Base-by-base conservation (phyloP, 2,113 vertebrate genomes). In the Ondatra zibethicus region DNA sequence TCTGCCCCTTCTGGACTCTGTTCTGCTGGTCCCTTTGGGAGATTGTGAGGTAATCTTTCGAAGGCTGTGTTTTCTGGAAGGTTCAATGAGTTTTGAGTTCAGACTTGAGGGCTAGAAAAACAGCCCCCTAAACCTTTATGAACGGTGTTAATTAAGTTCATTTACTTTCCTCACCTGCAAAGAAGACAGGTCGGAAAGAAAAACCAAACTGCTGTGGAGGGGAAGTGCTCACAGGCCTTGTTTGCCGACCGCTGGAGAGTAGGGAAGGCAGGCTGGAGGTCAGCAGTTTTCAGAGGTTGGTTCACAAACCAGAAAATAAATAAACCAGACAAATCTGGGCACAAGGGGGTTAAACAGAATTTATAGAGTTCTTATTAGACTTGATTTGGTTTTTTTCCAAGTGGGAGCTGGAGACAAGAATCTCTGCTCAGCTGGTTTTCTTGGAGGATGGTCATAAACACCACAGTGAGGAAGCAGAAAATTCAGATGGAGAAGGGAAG, bases 41-140 rank as follows among this genome's bases (percentile, higher is more conserved):
- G 77, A 93, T 39, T 70, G 87, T 76, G 88, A 93, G 93, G 11
- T 90, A 81, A 93, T 96, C 95, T 93, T 42, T 39, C 42, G 55
- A 95, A 89, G 91, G 73, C 9, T 61, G 88, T 92, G 65, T 50
- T 94, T 78, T 96, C 72, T n/a, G 76, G 92, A 77, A 85, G 55
- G 39, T 75, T 90, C 23, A 23, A 1, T 81, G 84, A 52, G 12
- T 77, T 96, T 93, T 75, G 70, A 55, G 65, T 92, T 61, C 45
- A 95, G 42, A 85, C 63, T 78, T 70, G 47, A 81, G 58, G 39
- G 3, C 52, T 68, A 58, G 75, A 42, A 5, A 84, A 88, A 45
- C 23, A 76, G 50, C 42, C 55, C 68, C 82, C 5, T 10, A 77
- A 86, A 52, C 31, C 42, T 29, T 86, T 50, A 36, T 93, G 61